Conservation (phyloP, 2,888 invertebrate species). For the Pardosa pseudoannulata region DNA sequence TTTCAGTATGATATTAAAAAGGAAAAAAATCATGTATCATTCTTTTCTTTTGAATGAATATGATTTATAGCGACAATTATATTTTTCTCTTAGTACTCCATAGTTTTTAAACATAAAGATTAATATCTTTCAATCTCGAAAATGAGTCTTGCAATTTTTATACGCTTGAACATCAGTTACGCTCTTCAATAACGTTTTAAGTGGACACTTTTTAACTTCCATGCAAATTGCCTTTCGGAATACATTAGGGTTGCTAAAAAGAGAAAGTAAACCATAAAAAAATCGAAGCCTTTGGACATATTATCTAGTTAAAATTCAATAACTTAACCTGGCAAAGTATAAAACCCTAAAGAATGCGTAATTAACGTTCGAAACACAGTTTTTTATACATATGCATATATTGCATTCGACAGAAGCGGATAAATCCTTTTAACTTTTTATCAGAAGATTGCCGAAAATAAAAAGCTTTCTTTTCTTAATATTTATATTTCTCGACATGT, state of each 20-base stretch:
- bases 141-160: no score
- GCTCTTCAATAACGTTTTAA: not conserved
- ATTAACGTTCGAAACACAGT: no score
- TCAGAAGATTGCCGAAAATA: not conserved
- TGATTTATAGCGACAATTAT: no score
- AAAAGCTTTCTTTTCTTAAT: constrained; percentile 3
- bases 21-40: no score
- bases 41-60: no score
- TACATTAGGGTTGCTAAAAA: not conserved
- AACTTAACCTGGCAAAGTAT: not conserved
- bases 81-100: no score
- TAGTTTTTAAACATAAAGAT: not conserved
- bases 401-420: not conserved
- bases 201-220: not conserved
- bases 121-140: not conserved
- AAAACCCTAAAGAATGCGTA: not conserved
- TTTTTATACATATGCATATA: no score
- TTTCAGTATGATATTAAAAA: no score
- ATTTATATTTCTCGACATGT: constrained; percentile 13
- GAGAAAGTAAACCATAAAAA: not conserved
- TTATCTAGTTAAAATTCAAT: constrained; percentile 12
- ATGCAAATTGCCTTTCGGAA: not conserved
- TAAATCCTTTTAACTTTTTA: not conserved
- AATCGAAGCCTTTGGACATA: not conserved
- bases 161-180: not conserved